These are phyloP conservation scores for Leptodirus hochenwartii DNA, from an alignment of 2,888 invertebrate species.

Conservation along the genomic window DNA sequence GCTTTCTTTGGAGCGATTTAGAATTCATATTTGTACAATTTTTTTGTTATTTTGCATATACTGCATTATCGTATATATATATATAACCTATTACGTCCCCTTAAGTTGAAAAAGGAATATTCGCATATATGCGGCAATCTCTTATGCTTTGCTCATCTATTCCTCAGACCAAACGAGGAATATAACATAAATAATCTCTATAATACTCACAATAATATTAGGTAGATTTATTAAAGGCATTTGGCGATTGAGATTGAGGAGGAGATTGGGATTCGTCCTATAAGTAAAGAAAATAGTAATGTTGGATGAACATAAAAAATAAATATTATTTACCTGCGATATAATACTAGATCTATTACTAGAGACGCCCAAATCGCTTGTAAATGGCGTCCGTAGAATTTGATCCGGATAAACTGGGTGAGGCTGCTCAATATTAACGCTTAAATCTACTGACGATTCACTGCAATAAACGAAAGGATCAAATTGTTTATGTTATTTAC, in stretches of 20 bases:
- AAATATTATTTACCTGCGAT: conserved; percentile 27
- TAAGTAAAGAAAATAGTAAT: conserved; percentile 13
- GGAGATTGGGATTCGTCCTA: conserved; percentile 23
- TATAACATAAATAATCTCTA: not conserved
- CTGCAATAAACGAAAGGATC: conserved; percentile 21
- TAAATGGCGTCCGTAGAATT: conserved; percentile 35
- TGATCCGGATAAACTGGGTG: conserved; percentile 23
- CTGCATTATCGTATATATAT: conserved; percentile 2
- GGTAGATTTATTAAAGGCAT: conserved; percentile 25
- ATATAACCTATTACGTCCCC: conserved; percentile 1
- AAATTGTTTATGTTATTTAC: no score
- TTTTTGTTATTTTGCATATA: not conserved
- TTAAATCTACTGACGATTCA: conserved; percentile 40
- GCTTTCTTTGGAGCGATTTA: conserved; percentile 1
- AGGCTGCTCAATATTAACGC: conserved; percentile 30
- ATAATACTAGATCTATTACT: conserved; percentile 39
- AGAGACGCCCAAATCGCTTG: conserved; percentile 39
- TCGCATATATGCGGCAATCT: no score
- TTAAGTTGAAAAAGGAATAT: no score
- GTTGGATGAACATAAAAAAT: not conserved
- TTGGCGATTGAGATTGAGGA: conserved; percentile 21
- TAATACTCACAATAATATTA: conserved; percentile 11
- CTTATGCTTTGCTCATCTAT: no score
- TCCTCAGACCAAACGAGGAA: no score
- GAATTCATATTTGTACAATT: conserved; percentile 2